These are phyloP conservation scores for Spodoptera exigua DNA, from an alignment of 2,888 invertebrate genomes.

Conservation along the genomic window DNA sequence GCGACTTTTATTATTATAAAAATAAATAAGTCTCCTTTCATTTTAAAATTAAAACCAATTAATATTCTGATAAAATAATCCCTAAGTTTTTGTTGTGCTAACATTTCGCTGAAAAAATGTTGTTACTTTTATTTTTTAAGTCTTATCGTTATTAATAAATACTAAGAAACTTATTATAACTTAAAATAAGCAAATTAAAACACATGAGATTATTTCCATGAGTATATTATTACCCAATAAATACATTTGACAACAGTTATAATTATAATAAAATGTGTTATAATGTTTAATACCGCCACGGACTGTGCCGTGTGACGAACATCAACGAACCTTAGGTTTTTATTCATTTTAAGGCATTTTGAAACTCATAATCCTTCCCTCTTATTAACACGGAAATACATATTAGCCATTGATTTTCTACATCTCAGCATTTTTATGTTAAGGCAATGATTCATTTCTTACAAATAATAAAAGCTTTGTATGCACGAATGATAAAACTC, in stretches of 20 bases:
- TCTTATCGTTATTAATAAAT: too few relatives aligned
- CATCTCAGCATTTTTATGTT: slow-evolving; percentile 50
- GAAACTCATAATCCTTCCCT: background rate
- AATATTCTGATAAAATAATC: too few relatives aligned
- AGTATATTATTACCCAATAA: slow-evolving; percentile 86
- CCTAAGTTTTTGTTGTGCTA: too few relatives aligned
- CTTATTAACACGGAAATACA: slow-evolving; percentile 29
- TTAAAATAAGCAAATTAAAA: slow-evolving; percentile 58
- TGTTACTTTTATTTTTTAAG: too few relatives aligned
- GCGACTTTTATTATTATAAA: background rate
- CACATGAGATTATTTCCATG: slow-evolving; percentile 70
- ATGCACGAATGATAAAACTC: slow-evolving; percentile 56
- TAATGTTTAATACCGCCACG: slow-evolving; percentile 65
- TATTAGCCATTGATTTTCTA: slow-evolving; percentile 43
- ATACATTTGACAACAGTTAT: slow-evolving; percentile 88
- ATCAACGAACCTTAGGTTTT: slow-evolving; percentile 60
- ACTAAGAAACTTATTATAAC: background rate
- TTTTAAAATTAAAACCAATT: too few relatives aligned
- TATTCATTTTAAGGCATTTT: slow-evolving; percentile 71
- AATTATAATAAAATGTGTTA: slow-evolving; percentile 77
- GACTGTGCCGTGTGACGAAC: slow-evolving; percentile 63
- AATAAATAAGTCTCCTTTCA: background rate
- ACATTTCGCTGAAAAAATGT: too few relatives aligned
- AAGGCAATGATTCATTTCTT: slow-evolving; percentile 57
- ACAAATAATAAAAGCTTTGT: slow-evolving; percentile 51